Base-by-base conservation (phyloP, 2,797 vertebrate species). In the Phataginus tricuspis region DNA sequence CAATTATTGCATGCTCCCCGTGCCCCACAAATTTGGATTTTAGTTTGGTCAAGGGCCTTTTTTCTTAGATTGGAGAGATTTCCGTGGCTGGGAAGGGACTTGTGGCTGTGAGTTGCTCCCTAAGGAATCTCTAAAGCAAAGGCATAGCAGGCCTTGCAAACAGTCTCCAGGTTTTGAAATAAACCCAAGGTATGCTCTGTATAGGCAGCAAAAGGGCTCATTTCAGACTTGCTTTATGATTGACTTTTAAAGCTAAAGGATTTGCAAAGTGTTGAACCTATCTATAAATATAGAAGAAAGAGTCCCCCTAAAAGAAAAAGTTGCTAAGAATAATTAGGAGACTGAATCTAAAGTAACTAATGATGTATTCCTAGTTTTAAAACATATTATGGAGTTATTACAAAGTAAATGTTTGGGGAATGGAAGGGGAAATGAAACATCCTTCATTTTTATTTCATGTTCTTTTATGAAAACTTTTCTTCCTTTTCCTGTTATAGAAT, bases 31-130 rank as follows among this genome's bases (percentile, higher is more conserved):
- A 79, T 95, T 97, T 4, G 27, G 78, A 97, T 98, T 97, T 97
- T 96, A 97, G 85, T 96, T 97, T 97, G 98, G 98, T 97, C 92
- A 97, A 97, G 95, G 94, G 86, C 63, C 95, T 98, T 95, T 96
- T 98, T 98, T 98, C 96, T 98, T 97, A 97, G 84, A 69, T 97
- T 97, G 59, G 96, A 97, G 97, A 97, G 90, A 98, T 98, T 98
- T 98, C 98, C 98, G 97, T 57, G 94, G 96, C 94, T 98, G 92
- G 57, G 95, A 96, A 71, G 82, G 59, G 51, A 75, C 18, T 85
- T 97, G 75, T 92, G 96, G 42, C 96, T 98, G 21, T 77, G 95
- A 97, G 69, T 96, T 94, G 86, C 91, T 79, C 90, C 95, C 96
- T 96, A 96, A 82, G 92, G 83, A 72, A 85, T 93, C 69, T 96